Evolutionary conservation across 1,140 invertebrate genomes (phyloP).

Genomic region (Stegodyphus dumicola): DNA sequence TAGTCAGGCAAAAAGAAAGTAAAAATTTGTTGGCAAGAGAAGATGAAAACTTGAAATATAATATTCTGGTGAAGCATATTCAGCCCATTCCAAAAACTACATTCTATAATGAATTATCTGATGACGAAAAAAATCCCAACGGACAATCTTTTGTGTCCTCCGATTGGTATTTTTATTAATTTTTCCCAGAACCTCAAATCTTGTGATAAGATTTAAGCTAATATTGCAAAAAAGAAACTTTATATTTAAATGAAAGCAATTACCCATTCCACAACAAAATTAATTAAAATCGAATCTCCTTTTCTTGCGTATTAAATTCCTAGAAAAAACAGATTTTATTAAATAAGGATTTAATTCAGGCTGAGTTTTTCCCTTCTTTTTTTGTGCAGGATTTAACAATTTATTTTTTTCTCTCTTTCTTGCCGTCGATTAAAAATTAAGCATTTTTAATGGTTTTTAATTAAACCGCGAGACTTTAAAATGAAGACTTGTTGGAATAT

Average conservation of each 20-base stretch:
- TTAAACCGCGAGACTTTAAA: conserved; percentile 8
- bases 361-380: background rate
- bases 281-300: conserved; percentile 16
- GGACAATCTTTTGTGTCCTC: too few species aligned
- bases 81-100: too few species aligned
- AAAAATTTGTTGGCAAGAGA: too few species aligned
- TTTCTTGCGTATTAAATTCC: conserved; percentile 2
- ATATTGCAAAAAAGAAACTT: background rate
- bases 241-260: conserved; percentile 4
- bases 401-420: background rate
- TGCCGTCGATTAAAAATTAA: conserved; percentile 15
- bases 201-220: too few species aligned
- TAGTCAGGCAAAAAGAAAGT: too few species aligned
- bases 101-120: too few species aligned
- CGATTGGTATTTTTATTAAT: too few species aligned
- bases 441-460: conserved; percentile 9
- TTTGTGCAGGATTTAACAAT: background rate
- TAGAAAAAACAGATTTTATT: conserved; percentile 11
- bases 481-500: background rate
- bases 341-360: background rate
- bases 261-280: background rate
- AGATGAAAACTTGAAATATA: too few species aligned
- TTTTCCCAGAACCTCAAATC: too few species aligned
- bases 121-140: too few species aligned
- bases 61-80: too few species aligned